These are phyloP conservation scores for Pelvicachromis taeniatus DNA, from an alignment of 2,113 vertebrate species.

Conservation along the genomic window DNA sequence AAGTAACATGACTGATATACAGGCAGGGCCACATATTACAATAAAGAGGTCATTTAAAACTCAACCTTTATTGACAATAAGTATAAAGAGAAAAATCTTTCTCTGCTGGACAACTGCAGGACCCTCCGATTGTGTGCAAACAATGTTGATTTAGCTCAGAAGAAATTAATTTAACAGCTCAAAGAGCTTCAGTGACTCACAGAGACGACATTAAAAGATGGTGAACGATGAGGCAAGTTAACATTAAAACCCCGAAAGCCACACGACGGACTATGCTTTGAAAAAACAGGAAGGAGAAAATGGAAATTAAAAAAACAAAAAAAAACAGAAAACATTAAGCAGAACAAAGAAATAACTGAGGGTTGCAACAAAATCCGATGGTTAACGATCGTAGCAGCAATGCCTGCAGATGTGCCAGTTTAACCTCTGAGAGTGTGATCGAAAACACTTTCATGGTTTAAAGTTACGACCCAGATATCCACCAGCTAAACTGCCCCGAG, in stretches of 20 bases:
- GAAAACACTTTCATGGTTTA: too few species aligned
- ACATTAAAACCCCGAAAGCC: not conserved
- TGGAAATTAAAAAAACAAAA: not conserved
- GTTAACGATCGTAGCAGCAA: not conserved
- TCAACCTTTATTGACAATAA: not conserved
- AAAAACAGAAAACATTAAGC: not conserved
- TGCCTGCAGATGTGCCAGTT: not conserved
- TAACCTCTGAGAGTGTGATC: too few species aligned
- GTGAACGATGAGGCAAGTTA: not conserved
- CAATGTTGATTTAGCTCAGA: not conserved
- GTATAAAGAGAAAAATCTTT: not conserved
- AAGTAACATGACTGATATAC: not conserved
- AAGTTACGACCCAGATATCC: too few species aligned
- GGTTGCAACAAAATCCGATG: not conserved
- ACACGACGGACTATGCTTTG: not conserved
- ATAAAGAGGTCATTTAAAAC: accelerated
- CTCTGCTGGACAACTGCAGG: too few species aligned
- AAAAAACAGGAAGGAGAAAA: not conserved
- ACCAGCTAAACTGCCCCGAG: too few species aligned
- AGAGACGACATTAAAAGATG: not conserved
- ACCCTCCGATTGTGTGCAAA: not conserved
- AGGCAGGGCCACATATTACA: not conserved
- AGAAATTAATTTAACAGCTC: not conserved
- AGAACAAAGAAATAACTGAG: not conserved
- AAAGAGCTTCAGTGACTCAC: not conserved